A percentile compares a stretch with the other conserved stretches of the same genome.
phyloP scores from a whole-genome alignment of 2,113 vertebrate genomes.

The Argyrosomus japonicus region DNA sequence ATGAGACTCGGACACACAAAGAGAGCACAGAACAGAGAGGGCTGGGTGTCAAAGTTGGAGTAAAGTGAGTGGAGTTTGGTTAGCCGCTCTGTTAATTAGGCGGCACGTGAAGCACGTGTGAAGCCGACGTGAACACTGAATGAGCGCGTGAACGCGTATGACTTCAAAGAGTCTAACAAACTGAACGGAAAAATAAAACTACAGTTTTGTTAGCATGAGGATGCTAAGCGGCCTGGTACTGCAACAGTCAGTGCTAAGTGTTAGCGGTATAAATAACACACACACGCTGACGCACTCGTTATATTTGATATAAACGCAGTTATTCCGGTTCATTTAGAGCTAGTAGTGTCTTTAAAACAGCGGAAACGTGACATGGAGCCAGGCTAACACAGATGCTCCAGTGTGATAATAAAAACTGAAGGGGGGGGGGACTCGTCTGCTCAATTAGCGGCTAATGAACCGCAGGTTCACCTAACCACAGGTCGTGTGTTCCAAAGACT shows the following conservation, averaged over 20 bases:
- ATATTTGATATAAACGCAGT: background rate
- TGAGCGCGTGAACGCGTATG: background rate
- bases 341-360: background rate
- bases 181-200: background rate
- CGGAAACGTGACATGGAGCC: slow-evolving; percentile 22
- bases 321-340: background rate
- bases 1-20: background rate
- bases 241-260: slow-evolving; percentile 13
- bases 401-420: background rate
- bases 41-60: background rate
- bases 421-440: slow-evolving; percentile 6
- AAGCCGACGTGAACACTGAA: no score
- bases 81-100: background rate
- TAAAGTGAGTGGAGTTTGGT: background rate
- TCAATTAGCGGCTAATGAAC: slow-evolving; percentile 28
- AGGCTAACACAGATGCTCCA: slow-evolving; percentile 62
- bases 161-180: background rate
- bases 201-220: slow-evolving; percentile 27
- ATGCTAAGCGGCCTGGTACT: slow-evolving; percentile 55
- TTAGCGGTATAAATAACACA: background rate
- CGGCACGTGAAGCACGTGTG: no score
- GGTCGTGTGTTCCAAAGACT: slow-evolving; percentile 13
- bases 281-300: no score
- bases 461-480: background rate
- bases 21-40: background rate